Evolutionary conservation across 2,113 vertebrate genomes (phyloP).

Genomic region (Dromiciops gliroides): DNA sequence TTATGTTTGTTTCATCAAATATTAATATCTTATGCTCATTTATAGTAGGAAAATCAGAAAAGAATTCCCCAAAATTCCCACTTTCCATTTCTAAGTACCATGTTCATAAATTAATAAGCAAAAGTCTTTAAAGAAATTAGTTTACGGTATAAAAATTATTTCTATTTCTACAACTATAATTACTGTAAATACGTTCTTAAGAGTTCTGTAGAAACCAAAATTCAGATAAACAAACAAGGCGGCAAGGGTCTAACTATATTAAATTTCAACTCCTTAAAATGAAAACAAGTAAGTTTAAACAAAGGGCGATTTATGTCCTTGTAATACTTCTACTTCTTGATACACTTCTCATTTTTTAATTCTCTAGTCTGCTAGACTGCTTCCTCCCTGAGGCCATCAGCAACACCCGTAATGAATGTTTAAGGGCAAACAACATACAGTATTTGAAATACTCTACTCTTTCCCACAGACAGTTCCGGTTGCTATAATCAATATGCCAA

Average conservation of each 20-base stretch:
- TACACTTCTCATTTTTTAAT: neutral
- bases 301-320: constrained; percentile 14
- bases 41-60: constrained; percentile 51
- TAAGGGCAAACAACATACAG: constrained; percentile 55
- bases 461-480: constrained; percentile 53
- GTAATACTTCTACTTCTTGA: constrained; percentile 17
- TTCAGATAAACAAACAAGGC: constrained; percentile 9
- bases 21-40: neutral
- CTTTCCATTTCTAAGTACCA: constrained; percentile 47
- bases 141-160: constrained; percentile 10
- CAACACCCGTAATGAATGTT: constrained; percentile 46
- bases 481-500: constrained; percentile 66
- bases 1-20: constrained; percentile 22
- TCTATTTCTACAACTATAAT: constrained; percentile 38
- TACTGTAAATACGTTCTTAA: constrained; percentile 7
- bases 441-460: constrained; percentile 60
- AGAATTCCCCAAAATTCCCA: constrained; percentile 56
- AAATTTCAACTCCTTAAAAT: constrained; percentile 54
- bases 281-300: constrained; percentile 37
- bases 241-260: constrained; percentile 17
- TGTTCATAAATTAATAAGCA: constrained; percentile 27
- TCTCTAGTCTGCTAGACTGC: constrained; percentile 36
- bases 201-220: neutral
- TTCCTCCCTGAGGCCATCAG: constrained; percentile 52
- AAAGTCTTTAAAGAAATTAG: constrained; percentile 23